A percentile compares a stretch with the other conserved stretches of the same genome.
phyloP scores from a whole-genome alignment of 2,888 invertebrate genomes.

The Uloborus plumipes region DNA sequence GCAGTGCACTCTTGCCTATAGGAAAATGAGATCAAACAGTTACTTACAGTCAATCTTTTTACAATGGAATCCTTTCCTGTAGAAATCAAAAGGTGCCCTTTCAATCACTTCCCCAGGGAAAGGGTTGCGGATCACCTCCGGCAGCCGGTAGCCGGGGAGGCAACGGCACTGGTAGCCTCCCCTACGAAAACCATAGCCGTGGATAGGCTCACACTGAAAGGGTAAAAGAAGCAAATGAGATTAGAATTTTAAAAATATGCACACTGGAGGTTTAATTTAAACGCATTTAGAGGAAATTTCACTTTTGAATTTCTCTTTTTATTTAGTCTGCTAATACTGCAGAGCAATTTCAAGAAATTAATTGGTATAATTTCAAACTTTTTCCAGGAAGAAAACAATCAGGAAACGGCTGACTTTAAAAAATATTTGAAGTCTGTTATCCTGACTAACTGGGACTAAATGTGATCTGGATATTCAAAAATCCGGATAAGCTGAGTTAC shows the following conservation, averaged over 20 bases:
- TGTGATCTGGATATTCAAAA: too few species aligned
- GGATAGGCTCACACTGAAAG: slow-evolving; percentile 89
- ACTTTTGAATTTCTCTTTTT: too few species aligned
- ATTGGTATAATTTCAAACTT: too few species aligned
- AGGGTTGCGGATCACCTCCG: slow-evolving; percentile 87
- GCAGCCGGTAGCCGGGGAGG: slow-evolving; percentile 87
- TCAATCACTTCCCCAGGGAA: slow-evolving; percentile 95
- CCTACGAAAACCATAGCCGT: slow-evolving; percentile 95
- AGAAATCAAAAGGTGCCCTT: slow-evolving; percentile 90
- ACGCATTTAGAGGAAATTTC: background rate
- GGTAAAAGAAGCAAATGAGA: background rate
- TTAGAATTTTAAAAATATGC: background rate
- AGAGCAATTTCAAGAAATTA: too few species aligned
- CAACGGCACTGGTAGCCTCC: slow-evolving; percentile 97
- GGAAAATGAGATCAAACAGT: background rate
- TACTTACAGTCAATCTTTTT: slow-evolving; percentile 87
- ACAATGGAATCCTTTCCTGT: slow-evolving; percentile 89
- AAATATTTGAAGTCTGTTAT: too few species aligned
- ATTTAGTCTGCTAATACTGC: too few species aligned
- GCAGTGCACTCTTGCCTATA: too few species aligned
- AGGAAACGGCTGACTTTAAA: too few species aligned
- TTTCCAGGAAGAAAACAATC: too few species aligned
- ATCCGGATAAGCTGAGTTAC: too few species aligned
- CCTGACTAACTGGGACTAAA: too few species aligned
- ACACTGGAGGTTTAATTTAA: background rate